phyloP scores from a whole-genome alignment of 2,113 vertebrate species.

The Tiliqua scincoides region DNA sequence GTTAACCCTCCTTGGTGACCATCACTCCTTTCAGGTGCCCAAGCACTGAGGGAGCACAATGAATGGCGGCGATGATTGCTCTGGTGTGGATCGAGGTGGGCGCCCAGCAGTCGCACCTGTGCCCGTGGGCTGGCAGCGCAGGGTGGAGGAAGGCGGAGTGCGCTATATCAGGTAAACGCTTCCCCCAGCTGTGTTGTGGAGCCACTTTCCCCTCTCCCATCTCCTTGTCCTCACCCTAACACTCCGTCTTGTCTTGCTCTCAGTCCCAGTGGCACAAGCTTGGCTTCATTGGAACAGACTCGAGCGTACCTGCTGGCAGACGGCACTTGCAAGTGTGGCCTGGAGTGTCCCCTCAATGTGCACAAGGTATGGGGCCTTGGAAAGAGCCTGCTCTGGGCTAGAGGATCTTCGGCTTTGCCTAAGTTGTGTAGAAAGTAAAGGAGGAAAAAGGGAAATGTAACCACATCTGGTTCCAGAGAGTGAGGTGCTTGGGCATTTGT shows the following conservation, averaged over 20 bases:
- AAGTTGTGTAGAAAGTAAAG: background rate
- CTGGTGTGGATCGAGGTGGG: slow-evolving; percentile 85
- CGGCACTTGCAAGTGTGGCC: slow-evolving; percentile 92
- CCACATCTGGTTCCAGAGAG: background rate
- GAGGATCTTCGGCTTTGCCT: background rate
- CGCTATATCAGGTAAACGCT: slow-evolving; percentile 84
- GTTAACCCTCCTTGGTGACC: background rate
- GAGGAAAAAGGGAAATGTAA: background rate
- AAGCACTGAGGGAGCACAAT: slow-evolving; percentile 82
- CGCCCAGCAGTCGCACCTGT: slow-evolving; percentile 77
- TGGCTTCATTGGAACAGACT: slow-evolving; percentile 88
- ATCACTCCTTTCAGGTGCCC: background rate
- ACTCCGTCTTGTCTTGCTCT: background rate
- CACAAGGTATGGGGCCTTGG: slow-evolving; percentile 78
- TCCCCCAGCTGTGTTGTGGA: background rate
- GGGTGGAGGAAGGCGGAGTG: slow-evolving; percentile 83
- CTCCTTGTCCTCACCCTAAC: background rate
- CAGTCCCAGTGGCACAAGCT: slow-evolving; percentile 86
- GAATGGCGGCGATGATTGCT: slow-evolving; percentile 87
- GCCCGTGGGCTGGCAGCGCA: slow-evolving; percentile 87
- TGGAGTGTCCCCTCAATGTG: slow-evolving; percentile 89
- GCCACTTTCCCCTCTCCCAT: background rate
- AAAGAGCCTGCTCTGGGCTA: background rate
- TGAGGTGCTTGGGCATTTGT: too few relatives aligned
- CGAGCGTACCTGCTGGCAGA: slow-evolving; percentile 88